Conservation (phyloP, 2,888 invertebrate species). For the Hypomecis atomaria region DNA sequence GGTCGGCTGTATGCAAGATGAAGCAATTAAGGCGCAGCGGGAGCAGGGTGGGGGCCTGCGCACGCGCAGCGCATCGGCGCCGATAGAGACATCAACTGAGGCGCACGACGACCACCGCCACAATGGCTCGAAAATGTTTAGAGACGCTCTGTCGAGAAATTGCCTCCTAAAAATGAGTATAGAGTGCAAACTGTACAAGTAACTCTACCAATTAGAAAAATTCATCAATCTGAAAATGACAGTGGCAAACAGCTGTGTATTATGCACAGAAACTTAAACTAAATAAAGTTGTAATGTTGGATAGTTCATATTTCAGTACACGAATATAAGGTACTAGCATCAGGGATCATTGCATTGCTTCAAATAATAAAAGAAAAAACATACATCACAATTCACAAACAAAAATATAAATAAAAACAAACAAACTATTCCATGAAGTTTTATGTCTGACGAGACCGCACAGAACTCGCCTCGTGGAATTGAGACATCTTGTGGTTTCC, state of each 20-base stretch:
- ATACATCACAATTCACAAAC: conserved; percentile 9
- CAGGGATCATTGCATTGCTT: neutral
- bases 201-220: too few relatives aligned
- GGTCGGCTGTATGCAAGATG: conserved; percentile 78
- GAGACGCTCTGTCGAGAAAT: conserved; percentile 25
- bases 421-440: conserved; percentile 75
- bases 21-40: conserved; percentile 82
- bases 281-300: too few relatives aligned
- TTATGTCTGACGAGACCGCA: conserved; percentile 79
- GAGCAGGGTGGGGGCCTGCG: conserved; percentile 62
- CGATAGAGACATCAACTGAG: conserved; percentile 81
- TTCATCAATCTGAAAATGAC: too few relatives aligned
- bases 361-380: conserved; percentile 14
- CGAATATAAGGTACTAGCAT: neutral
- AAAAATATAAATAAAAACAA: conserved; percentile 58
- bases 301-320: too few relatives aligned
- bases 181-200: too few relatives aligned
- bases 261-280: too few relatives aligned
- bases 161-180: neutral
- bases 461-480: conserved; percentile 81
- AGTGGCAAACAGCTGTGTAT: too few relatives aligned
- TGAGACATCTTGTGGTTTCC: conserved; percentile 85
- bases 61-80: conserved; percentile 74
- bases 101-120: conserved; percentile 51
- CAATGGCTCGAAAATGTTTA: conserved; percentile 33